These are phyloP conservation scores for Scrobipalpa costella DNA, from an alignment of 2,888 invertebrate genomes.

Conservation along the genomic window DNA sequence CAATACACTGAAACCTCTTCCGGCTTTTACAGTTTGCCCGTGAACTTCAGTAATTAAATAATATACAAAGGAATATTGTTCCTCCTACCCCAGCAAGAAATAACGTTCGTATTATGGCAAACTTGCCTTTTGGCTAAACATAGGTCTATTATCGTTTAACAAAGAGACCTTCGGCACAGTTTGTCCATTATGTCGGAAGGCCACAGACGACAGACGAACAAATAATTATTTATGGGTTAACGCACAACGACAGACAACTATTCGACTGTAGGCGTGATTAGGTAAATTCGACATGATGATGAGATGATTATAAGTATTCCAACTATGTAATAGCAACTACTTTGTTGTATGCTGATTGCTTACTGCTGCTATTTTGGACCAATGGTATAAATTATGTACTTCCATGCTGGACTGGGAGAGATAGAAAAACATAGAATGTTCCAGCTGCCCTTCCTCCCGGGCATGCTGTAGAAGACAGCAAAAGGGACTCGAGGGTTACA, in stretches of 20 bases:
- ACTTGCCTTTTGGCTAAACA: slow-evolving; percentile 23
- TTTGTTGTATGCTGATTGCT: too few relatives aligned
- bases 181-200: slow-evolving; percentile 57
- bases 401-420: too few relatives aligned
- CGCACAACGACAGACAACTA: not conserved
- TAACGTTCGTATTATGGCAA: not conserved
- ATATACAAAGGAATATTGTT: not conserved
- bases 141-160: slow-evolving; percentile 38
- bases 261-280: not conserved
- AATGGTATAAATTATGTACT: too few relatives aligned
- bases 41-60: too few relatives aligned
- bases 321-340: too few relatives aligned
- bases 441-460: too few relatives aligned
- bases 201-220: slow-evolving; percentile 45
- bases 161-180: slow-evolving; percentile 54
- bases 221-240: slow-evolving; percentile 30
- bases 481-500: too few relatives aligned
- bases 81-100: not conserved
- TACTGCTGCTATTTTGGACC: too few relatives aligned
- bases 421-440: too few relatives aligned
- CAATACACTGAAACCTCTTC: too few relatives aligned
- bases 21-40: too few relatives aligned
- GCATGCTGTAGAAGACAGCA: too few relatives aligned
- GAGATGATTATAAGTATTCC: not conserved
- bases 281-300: not conserved